Base-by-base conservation (phyloP, 2,888 invertebrate genomes). In the Teinopalpus imperialis region DNA sequence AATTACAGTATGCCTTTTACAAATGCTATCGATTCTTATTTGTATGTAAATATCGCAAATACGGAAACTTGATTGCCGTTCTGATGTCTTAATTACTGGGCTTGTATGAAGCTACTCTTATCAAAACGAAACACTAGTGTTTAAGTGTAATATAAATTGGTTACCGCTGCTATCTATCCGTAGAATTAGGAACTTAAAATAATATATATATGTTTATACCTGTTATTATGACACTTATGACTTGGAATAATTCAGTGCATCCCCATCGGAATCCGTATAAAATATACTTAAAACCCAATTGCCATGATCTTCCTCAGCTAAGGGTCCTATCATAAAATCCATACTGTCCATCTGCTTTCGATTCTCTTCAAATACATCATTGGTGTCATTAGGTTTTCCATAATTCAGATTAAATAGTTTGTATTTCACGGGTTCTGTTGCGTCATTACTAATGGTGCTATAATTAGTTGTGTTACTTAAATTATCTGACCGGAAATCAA, bases 231-330 rank as follows among this genome's bases (percentile, higher is more conserved):
- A 87, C 49, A n/a, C 62, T 70, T 2, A 87, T 75, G 34, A 80
- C 72, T 70, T 82, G 78, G 50, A 72, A 85, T 39, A 74, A 16
- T 49, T 87, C 87, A 1, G 66, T 54, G 71, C 68, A 74, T 68
- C 51, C 4, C 54, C 72, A 14, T 72, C 53, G 0, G 56, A 41
- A 43, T 69, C 66, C 23, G 57, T 61, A 1, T 60, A 66, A 43
- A 68, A 79, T 0, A 69, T 51, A 34, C 81, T 81, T 0, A 87
- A 43, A 23, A 81, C 67, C 87, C 87, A 88, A 45, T 88, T 88
- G 0, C 87, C 87, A 37, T 80, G 67, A 24, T 86, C 77, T 0
- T 70, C 66, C 1, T 62, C 60, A 2, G 16, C 10, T 3, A 87
- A 24, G 0, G 87, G 87, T 1, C 87, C 87, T 1, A 87, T 62